Base-by-base conservation (phyloP, 1,140 invertebrate species). In the Drosophila lacteicornis region DNA sequence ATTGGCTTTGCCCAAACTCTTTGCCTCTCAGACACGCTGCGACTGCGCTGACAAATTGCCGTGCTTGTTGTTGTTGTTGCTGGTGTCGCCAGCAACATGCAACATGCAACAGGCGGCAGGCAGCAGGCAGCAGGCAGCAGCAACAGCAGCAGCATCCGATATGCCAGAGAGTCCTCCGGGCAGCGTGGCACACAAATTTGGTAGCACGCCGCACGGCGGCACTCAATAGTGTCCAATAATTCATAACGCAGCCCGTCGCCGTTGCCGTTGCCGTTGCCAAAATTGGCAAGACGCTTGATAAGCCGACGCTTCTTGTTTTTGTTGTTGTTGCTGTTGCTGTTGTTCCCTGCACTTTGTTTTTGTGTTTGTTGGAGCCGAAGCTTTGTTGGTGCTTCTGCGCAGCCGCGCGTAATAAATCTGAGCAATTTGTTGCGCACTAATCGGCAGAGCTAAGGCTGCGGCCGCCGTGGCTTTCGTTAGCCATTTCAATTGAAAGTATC, bases 211-310 rank as follows among this genome's bases (percentile, higher is more conserved):
- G 80, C 79, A 82, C 81, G 84, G 78, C 85, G 78, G 85, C 85
- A 88, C 77, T 88, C 84, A 88, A 88, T 90, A 88, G 84, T 87
- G 84, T 88, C 84, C 81, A 88, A 88, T 88, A 88, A 88, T 88
- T 88, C 84, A 88, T 88, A 88, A 88, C 85, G 79, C 71, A 71
- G 59, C 79, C 79, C 71, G 79, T 60, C 58, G 70, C 63, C 79
- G 68, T 88, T 30, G 27, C 27, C 79, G 68, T 88, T 30, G 27
- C 27, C 27, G 27, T 30, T 87, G 77, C 84, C 84, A 88, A 87
- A 87, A 87, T 84, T 88, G 80, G 85, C 51, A 88, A 80, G 82
- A 47, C 63, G 68, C 73, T 84, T 84, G 82, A 84, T 84, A 85
- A 87, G 84, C 82, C 70, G 82, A 61, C 73, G 46, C 42, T 30